These are phyloP conservation scores for Pelecanoides urinatrix DNA, from an alignment of 2,113 vertebrate species.

Conservation along the genomic window DNA sequence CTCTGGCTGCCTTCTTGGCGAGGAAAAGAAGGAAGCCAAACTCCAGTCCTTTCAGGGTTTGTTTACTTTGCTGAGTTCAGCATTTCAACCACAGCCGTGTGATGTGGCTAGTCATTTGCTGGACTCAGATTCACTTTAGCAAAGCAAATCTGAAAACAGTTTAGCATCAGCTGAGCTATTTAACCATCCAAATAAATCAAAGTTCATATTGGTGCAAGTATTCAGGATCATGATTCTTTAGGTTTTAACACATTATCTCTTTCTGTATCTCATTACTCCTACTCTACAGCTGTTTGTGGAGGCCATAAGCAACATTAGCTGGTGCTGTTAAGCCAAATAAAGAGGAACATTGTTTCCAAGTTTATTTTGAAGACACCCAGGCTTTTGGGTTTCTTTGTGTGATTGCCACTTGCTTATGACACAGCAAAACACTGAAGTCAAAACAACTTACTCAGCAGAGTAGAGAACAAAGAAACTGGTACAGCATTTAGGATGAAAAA, in stretches of 20 bases:
- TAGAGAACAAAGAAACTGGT: constrained; percentile 12
- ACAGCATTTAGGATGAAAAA: constrained; percentile 65
- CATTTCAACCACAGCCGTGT: background rate
- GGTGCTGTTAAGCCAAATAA: background rate
- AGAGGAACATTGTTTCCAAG: background rate
- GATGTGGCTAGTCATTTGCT: background rate
- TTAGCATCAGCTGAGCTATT: background rate
- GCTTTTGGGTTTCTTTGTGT: background rate
- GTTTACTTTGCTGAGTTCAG: background rate
- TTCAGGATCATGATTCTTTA: background rate
- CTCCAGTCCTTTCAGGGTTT: background rate
- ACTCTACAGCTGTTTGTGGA: background rate
- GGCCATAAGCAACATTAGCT: background rate
- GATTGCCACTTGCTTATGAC: background rate
- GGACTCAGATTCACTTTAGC: background rate
- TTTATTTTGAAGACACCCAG: background rate
- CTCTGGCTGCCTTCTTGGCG: background rate
- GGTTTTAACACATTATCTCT: background rate
- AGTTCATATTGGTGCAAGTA: background rate
- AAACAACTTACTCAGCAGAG: constrained; percentile 29
- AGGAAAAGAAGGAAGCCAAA: background rate
- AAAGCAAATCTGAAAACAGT: background rate
- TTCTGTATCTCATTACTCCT: background rate
- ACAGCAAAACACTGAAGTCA: background rate
- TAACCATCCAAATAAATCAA: background rate